Evolutionary conservation across 2,113 vertebrate species (phyloP).

Genomic region (Struthio camelus): DNA sequence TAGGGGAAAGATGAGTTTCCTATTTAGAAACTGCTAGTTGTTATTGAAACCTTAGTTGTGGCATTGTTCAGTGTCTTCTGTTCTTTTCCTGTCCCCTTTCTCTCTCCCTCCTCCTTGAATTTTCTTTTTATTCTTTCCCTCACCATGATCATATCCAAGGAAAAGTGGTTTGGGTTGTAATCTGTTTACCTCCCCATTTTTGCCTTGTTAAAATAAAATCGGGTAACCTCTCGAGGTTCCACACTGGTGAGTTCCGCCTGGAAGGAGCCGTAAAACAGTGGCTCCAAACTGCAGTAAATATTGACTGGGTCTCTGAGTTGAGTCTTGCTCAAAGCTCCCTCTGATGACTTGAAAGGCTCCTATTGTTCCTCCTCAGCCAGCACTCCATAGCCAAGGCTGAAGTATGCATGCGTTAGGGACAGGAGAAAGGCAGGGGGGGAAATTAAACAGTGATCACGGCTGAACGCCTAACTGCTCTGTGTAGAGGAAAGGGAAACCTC

Average conservation of each 20-base stretch:
- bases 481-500: slow-evolving; percentile 47
- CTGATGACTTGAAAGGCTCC: slow-evolving; percentile 80
- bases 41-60: background rate
- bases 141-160: background rate
- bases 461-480: slow-evolving; percentile 69
- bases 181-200: slow-evolving; percentile 19
- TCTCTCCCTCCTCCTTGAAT: background rate
- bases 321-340: slow-evolving; percentile 63
- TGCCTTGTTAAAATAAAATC: slow-evolving; percentile 38
- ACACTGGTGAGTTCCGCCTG: slow-evolving; percentile 37
- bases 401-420: slow-evolving; percentile 82
- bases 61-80: background rate
- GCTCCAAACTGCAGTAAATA: slow-evolving; percentile 77
- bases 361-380: slow-evolving; percentile 84
- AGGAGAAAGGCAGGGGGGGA: slow-evolving; percentile 66
- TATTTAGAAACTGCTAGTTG: slow-evolving; percentile 25
- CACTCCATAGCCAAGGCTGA: slow-evolving; percentile 77
- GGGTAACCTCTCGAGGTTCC: background rate
- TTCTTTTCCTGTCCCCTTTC: background rate
- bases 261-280: slow-evolving; percentile 65
- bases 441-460: slow-evolving; percentile 63
- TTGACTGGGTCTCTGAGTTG: slow-evolving; percentile 70
- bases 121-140: background rate
- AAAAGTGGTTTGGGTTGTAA: slow-evolving; percentile 33
- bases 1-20: background rate